Base-by-base conservation (phyloP, 92 coral and sea anemone genomes). In the Porites rus region DNA sequence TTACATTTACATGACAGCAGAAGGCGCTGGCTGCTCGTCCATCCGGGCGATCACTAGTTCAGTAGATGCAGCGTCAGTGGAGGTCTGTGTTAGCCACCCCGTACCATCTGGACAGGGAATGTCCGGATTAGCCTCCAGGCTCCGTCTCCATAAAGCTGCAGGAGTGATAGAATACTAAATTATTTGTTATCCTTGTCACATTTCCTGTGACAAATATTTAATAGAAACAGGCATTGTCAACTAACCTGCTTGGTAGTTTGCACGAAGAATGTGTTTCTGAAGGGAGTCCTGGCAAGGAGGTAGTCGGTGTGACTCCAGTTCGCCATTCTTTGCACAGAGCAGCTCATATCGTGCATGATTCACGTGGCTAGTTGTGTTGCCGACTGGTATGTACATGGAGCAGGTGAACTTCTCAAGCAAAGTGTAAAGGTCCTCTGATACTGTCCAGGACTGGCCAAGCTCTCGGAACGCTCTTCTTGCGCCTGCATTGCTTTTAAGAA, bases 1-100 rank as follows among this genome's bases (percentile, higher is more conserved):
- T 56, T 83, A 31, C 87, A 83, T 72, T 83, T 71, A 60, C 87
- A 83, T 1, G 81, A 83, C 87, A 71, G 87, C 82, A 7, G 73
- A 60, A 65, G 84, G 84, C 18, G 84, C 84, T 16, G 84, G 60
- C 72, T 80, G 82, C 38, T 56, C 67, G 22, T 83, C 87, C 82
- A 83, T 83, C 87, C 87, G 72, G 71, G 72, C 67, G 56, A 83
- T 83, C 71, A 70, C 65, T 28, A 81, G 63, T 71, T 70, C 81
- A 63, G 51, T 79, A 80, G 80, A 76, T 61, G 70, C 70, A 25
- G 66, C 80, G 22, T 50, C 50, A 28, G 70, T 53, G 59, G 52
- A 53, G 12, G 80, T 61, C 31, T 65, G 69, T 16, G 80, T 54
- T 14, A 6, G 0, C 75, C 75, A 71, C n/a, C 75, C 75, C 75